Conservation (phyloP, 2,888 invertebrate genomes). For the Digitonthophagus gazella region DNA sequence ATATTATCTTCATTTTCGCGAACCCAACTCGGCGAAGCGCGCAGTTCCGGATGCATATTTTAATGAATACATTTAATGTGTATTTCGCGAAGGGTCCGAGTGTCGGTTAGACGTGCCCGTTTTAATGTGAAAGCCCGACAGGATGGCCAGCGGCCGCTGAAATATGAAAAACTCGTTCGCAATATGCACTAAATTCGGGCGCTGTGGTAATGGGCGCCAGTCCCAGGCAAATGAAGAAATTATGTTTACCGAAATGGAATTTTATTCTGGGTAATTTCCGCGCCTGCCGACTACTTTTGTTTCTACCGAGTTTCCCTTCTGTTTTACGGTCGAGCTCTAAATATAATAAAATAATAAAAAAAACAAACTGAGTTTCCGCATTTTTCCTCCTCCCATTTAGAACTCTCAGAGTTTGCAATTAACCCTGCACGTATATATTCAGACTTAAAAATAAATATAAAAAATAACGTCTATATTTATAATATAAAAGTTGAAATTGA, state of each 20-base stretch:
- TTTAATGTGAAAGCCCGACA: background rate
- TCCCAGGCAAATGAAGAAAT: constrained; percentile 9
- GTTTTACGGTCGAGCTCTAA: too few species aligned
- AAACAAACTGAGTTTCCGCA: too few species aligned
- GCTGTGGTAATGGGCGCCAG: constrained; percentile 2
- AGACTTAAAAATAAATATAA: too few species aligned
- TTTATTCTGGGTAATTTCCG: constrained; percentile 10
- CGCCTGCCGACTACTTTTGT: too few species aligned
- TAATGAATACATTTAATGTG: constrained; percentile 11
- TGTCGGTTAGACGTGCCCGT: background rate
- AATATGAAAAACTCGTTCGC: constrained; percentile 11
- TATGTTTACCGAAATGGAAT: constrained; percentile 9
- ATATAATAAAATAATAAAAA: too few species aligned
- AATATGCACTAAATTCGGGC: constrained; percentile 10
- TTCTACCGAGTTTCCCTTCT: background rate
- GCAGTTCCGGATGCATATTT: background rate
- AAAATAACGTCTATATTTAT: too few species aligned
- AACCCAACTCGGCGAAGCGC: background rate
- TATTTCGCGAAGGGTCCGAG: background rate
- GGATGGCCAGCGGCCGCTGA: background rate
- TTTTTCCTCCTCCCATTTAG: too few species aligned
- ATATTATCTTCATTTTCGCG: background rate
- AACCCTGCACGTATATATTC: too few species aligned
- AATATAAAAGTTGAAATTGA: too few species aligned
- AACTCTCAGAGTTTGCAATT: too few species aligned